Evolutionary conservation across 2,797 vertebrate species (phyloP), one percentile per base, ranked within the genome.

Genomic region (Mormyrus hasselquistii): DNA sequence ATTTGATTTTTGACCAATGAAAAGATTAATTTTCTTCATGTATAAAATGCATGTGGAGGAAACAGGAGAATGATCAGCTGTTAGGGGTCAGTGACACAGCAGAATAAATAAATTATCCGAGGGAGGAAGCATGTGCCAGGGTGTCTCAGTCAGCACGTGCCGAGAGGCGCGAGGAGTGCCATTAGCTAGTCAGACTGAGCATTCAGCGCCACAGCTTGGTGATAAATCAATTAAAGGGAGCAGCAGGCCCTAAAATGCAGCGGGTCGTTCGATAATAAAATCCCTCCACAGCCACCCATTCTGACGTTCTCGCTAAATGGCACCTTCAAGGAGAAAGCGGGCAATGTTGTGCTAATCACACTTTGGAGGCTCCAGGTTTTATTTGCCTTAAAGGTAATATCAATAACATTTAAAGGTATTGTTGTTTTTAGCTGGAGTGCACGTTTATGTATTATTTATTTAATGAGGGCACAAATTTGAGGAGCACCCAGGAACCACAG

Each of bases 41-140:
- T 49, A 50, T 89, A 92, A 91, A 91, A 41, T 62, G 57, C 57
- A 38, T 8, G 2, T 84, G 90, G 91, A 90, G 91, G 91, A 91
- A 88, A 86, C 29, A 88, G 79, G 88, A 86, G 49, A 89, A 12
- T 44, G 16, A 16, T 62, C 87, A 73, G 8, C 88, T 7, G 79
- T 62, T 47, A 55, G 7, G 62, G 19, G 38, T 29, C n/a, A 10
- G 89, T 49, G 85, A 19, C 62, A 83, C 19, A 41, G 65, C n/a
- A 82, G 73, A 34, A 62, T 29, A 16, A 65, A 79, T 52, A 44
- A 88, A 88, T 87, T n/a, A 79, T 53, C 29, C 6, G 25, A 12
- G 41, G 62, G 57, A 84, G 49, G 29, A 52, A 41, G 25, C 25
- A 8, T 22, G 49, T 19, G n/a, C 25, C 34, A 38, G 44, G 57